Conservation (phyloP, 2,888 invertebrate genomes). For the Neocrepidodera transversa region DNA sequence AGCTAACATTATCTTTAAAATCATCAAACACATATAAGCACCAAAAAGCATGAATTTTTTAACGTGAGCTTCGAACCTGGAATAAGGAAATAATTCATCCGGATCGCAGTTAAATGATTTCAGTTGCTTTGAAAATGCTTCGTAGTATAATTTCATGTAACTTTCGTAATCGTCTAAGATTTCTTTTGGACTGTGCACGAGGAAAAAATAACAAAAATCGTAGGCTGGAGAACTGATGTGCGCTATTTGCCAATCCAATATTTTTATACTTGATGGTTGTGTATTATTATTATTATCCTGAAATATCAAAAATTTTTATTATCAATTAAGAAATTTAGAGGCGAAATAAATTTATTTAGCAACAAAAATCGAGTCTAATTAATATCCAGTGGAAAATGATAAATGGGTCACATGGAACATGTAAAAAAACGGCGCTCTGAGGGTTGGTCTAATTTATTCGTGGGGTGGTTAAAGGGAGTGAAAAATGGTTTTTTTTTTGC, state of each 20-base stretch:
- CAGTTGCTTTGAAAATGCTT: conserved; percentile 42
- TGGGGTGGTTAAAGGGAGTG: no score
- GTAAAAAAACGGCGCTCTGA: no score
- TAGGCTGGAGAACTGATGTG: conserved; percentile 38
- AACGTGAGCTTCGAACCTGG: conserved; percentile 21
- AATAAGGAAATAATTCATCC: conserved; percentile 43
- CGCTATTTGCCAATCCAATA: conserved; percentile 46
- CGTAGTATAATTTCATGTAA: conserved; percentile 48
- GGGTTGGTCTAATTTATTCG: no score
- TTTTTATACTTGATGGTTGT: conserved; percentile 36
- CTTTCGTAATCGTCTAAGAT: conserved; percentile 44
- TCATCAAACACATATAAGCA: conserved; percentile 24
- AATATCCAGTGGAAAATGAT: no score
- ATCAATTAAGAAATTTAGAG: background rate
- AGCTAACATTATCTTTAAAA: conserved; percentile 24
- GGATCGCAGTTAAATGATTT: conserved; percentile 42
- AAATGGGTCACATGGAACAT: no score
- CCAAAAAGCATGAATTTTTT: conserved; percentile 20
- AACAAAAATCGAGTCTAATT: no score
- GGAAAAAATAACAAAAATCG: conserved; percentile 52
- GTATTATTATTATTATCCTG: conserved; percentile 18
- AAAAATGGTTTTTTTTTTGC: no score
- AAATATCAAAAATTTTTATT: conserved; percentile 13
- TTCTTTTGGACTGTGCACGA: conserved; percentile 45
- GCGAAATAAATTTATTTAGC: no score